Evolutionary conservation across 2,113 vertebrate species (phyloP).

Genomic region (Vidua macroura): DNA sequence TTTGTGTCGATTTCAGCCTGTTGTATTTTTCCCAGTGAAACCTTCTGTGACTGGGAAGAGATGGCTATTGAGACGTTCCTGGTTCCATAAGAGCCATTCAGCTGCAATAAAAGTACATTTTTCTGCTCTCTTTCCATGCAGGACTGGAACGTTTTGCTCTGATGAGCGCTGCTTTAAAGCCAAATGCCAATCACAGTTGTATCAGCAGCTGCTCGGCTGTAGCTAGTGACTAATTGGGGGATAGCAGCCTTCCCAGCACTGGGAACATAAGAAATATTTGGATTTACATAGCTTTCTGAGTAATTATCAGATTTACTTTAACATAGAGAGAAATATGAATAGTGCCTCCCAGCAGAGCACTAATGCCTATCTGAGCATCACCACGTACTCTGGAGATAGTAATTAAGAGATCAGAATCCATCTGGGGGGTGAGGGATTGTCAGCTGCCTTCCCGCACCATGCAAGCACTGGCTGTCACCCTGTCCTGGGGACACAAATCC

Average conservation of each 20-base stretch:
- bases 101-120: constrained; percentile 31
- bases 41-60: neutral
- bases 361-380: neutral
- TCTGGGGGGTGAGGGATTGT: neutral
- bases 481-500: neutral
- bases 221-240: constrained; percentile 30
- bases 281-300: constrained; percentile 12
- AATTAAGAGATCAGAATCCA: constrained; percentile 6
- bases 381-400: neutral
- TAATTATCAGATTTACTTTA: constrained; percentile 37
- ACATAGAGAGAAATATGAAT: neutral
- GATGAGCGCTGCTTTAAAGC: constrained; percentile 15
- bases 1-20: neutral
- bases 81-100: constrained; percentile 49
- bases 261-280: constrained; percentile 3
- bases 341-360: neutral
- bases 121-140: neutral
- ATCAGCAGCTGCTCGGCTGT: constrained; percentile 6
- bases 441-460: neutral
- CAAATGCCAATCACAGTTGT: constrained; percentile 29
- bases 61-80: neutral
- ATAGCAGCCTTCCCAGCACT: neutral
- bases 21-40: constrained; percentile 26
- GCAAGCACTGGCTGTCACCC: neutral
- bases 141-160: constrained; percentile 44